Evolutionary conservation across 2,797 vertebrate species (phyloP).

Genomic region (Galagoides demidoff): DNA sequence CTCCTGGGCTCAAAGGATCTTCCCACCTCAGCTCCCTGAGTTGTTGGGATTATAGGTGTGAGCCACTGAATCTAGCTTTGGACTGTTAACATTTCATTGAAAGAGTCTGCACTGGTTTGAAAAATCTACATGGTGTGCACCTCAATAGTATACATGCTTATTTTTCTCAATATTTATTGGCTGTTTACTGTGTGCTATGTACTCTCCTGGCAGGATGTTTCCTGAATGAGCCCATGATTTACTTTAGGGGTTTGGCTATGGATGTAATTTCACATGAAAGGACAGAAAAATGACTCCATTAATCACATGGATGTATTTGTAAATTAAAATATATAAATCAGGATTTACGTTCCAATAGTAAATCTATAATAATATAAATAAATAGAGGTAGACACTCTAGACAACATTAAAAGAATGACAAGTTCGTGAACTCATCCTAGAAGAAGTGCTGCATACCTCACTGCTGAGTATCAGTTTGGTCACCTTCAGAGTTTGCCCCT

Average conservation of each 20-base stretch:
- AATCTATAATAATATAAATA: conserved; percentile 67
- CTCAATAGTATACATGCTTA: conserved; percentile 47
- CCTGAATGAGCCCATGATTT: conserved; percentile 49
- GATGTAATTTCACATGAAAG: conserved; percentile 53
- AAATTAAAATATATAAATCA: conserved; percentile 63
- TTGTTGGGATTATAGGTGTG: background rate
- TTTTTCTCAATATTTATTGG: conserved; percentile 64
- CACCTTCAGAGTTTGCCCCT: no score
- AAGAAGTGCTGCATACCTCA: no score
- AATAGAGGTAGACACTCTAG: conserved; percentile 36
- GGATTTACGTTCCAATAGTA: conserved; percentile 51
- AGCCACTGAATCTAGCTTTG: background rate
- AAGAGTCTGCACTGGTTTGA: conserved; percentile 4
- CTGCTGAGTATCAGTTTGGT: no score
- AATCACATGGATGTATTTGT: conserved; percentile 67
- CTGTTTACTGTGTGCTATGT: conserved; percentile 57
- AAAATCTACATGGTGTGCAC: conserved; percentile 22
- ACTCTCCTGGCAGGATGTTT: conserved; percentile 61
- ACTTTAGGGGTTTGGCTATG: conserved; percentile 36
- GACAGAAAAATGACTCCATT: conserved; percentile 62
- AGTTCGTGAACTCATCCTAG: no score
- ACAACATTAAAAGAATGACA: conserved; percentile 12
- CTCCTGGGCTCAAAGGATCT: background rate
- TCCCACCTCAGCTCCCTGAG: background rate
- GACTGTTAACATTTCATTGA: conserved; percentile 49